A percentile compares a stretch with the other conserved stretches of the same genome.
Evolutionary conservation across 2,113 vertebrate species (phyloP).

Genomic region (Tachysurus vachellii): DNA sequence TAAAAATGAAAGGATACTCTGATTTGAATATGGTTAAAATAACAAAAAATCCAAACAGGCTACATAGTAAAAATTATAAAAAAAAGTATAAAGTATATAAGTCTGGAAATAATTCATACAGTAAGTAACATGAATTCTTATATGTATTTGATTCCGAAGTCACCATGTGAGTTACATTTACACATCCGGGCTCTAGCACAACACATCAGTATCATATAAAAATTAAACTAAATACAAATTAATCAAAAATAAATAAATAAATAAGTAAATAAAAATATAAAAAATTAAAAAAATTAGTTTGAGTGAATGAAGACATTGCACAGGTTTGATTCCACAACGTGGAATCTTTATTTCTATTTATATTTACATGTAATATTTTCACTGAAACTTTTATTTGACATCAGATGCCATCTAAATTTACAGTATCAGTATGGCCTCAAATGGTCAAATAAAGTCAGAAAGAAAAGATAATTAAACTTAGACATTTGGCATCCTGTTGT

Average conservation of each 20-base stretch:
- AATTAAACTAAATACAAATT: conserved; percentile 71
- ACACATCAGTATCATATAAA: conserved; percentile 65
- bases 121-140: conserved; percentile 40
- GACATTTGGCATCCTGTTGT: neutral
- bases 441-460: neutral
- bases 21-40: neutral
- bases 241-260: conserved; percentile 51
- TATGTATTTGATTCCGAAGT: conserved; percentile 61
- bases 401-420: neutral
- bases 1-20: neutral
- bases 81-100: neutral
- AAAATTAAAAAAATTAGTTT: conserved; percentile 50
- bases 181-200: conserved; percentile 64
- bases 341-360: neutral
- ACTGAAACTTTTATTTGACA: neutral
- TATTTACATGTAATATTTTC: neutral
- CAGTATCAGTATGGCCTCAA: neutral
- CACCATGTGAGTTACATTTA: conserved; percentile 66
- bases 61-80: conserved; percentile 13
- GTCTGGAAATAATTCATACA: conserved; percentile 26
- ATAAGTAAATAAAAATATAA: conserved; percentile 14
- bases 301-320: conserved; percentile 32
- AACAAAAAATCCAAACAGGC: conserved; percentile 16
- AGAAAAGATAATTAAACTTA: neutral
- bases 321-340: neutral